phyloP scores from a whole-genome alignment of 2,113 vertebrate species.

The Sialia sialis region DNA sequence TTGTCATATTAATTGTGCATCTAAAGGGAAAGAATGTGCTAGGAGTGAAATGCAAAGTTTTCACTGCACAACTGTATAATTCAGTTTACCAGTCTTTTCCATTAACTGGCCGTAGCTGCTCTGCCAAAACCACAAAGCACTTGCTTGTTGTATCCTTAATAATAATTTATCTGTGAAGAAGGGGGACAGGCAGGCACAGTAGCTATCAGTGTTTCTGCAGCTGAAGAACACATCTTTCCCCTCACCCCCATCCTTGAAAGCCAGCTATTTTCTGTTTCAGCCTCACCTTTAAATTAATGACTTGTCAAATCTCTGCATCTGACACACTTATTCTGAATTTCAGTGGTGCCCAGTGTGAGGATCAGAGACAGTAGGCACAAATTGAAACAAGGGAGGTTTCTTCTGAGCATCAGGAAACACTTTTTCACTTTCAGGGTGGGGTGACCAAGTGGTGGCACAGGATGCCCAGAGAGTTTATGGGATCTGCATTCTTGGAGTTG shows the following conservation, averaged over 20 bases:
- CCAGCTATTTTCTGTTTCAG: not conserved
- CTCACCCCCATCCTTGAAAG: not conserved
- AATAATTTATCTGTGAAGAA: not conserved
- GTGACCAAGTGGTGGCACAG: not conserved
- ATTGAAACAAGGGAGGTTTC: not conserved
- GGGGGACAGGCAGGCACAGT: not conserved
- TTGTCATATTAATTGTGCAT: not conserved
- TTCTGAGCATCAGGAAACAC: not conserved
- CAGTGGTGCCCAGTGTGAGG: not conserved
- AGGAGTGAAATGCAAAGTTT: not conserved
- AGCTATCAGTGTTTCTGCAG: not conserved
- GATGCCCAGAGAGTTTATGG: not conserved
- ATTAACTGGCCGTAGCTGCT: not conserved
- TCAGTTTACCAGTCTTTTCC: not conserved
- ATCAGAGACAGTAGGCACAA: not conserved
- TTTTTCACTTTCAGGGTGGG: not conserved
- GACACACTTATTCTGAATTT: not conserved
- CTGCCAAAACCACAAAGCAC: not conserved
- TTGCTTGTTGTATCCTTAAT: not conserved
- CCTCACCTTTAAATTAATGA: not conserved
- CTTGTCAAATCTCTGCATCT: not conserved
- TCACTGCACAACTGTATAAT: not conserved
- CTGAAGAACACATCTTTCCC: not conserved
- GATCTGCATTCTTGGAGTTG: not conserved
- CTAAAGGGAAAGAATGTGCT: not conserved